Percentiles rank a stretch among this genome's conserved stretches.
phyloP scores from a whole-genome alignment of 2,888 invertebrate genomes.

The Tinea pellionella region DNA sequence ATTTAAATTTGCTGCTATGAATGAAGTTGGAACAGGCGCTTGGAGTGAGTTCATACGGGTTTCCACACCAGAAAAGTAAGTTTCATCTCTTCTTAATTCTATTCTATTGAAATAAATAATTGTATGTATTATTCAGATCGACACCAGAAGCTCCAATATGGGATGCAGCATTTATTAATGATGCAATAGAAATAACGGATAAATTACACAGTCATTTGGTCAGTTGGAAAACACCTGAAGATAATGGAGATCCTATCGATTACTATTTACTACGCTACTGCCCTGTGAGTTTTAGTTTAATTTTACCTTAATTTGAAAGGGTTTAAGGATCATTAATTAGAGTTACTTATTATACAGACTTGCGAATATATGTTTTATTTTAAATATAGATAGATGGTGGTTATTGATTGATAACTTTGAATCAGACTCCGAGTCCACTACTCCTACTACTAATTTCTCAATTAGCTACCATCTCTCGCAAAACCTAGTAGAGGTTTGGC shows the following conservation, averaged over 20 bases:
- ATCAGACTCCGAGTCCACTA: no score
- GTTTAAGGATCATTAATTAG: no score
- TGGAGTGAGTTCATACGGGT: slow-evolving; percentile 35
- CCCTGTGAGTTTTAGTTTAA: slow-evolving; percentile 29
- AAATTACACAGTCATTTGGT: slow-evolving; percentile 23
- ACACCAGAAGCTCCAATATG: slow-evolving; percentile 41
- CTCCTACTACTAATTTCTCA: no score
- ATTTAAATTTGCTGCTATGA: slow-evolving; percentile 46
- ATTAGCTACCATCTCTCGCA: no score
- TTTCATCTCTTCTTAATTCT: slow-evolving; percentile 12
- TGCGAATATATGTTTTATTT: no score
- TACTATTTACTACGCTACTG: slow-evolving; percentile 43
- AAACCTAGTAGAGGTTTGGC: no score
- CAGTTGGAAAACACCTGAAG: slow-evolving; percentile 38
- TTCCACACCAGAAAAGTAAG: slow-evolving; percentile 47
- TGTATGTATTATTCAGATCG: slow-evolving; percentile 27
- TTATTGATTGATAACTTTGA: no score
- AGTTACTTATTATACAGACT: no score
- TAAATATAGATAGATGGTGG: no score
- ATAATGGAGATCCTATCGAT: slow-evolving; percentile 45
- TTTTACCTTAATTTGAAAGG: no score
- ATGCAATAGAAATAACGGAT: slow-evolving; percentile 20
- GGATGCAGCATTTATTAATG: slow-evolving; percentile 26
- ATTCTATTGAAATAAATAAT: no score
- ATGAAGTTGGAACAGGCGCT: slow-evolving; percentile 39